A percentile compares a stretch with the other conserved stretches of the same genome.
Conservation (phyloP, 2,113 vertebrate species). For the Nanger granti region DNA sequence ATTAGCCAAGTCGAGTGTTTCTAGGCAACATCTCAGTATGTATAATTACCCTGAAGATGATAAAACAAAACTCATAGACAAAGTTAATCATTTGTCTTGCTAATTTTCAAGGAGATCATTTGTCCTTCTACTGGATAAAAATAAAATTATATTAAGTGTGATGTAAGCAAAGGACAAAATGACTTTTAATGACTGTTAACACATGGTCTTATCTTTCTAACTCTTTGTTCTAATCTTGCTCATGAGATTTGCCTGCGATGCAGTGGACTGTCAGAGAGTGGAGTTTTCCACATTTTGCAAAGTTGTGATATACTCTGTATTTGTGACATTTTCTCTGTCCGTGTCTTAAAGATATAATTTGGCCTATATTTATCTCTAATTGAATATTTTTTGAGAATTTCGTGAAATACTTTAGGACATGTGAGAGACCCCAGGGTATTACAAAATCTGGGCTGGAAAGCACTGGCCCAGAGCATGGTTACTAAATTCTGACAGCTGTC, state of each 20-base stretch:
- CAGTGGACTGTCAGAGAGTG: not conserved
- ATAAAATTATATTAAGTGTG: not conserved
- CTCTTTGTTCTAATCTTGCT: not conserved
- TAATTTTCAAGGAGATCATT: constrained; percentile 5
- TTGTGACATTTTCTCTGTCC: not conserved
- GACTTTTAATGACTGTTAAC: not conserved
- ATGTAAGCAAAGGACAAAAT: not conserved
- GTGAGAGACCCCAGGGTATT: constrained; percentile 51
- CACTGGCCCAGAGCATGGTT: constrained; percentile 52
- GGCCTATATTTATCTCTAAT: constrained; percentile 63
- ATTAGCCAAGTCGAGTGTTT: not conserved
- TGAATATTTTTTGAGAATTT: constrained; percentile 46
- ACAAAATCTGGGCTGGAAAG: constrained; percentile 53
- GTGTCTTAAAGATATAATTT: constrained; percentile 30
- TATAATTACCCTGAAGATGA: constrained; percentile 12
- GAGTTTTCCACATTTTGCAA: not conserved
- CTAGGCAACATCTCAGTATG: not conserved
- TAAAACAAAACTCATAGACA: not conserved
- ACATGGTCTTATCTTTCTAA: not conserved
- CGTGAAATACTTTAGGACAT: constrained; percentile 54
- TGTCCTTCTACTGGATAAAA: not conserved
- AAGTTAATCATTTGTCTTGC: constrained; percentile 29
- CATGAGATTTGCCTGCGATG: not conserved
- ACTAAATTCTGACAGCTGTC: constrained; percentile 67
- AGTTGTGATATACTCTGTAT: not conserved